phyloP scores from a whole-genome alignment of 1,140 invertebrate species.

The Ridgeia piscesae region DNA sequence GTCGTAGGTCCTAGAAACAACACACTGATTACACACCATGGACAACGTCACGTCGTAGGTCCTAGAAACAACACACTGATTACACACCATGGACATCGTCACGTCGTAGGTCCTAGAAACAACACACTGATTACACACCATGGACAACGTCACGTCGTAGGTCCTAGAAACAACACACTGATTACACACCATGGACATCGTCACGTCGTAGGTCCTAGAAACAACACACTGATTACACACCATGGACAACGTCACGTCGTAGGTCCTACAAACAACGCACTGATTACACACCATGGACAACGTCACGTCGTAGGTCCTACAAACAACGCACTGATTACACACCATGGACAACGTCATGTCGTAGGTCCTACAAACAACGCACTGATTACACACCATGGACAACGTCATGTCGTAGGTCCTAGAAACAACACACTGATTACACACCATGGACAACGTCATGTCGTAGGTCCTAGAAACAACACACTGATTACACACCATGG shows the following conservation, averaged over 20 bases:
- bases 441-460: constrained; percentile 33
- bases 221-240: not conserved
- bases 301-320: constrained; percentile 47
- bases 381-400: not conserved
- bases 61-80: constrained; percentile 29
- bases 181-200: constrained; percentile 28
- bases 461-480: constrained; percentile 44
- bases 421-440: not conserved
- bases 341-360: constrained; percentile 40
- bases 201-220: constrained; percentile 47
- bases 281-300: constrained; percentile 26
- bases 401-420: constrained; percentile 50
- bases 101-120: constrained; percentile 46
- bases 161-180: constrained; percentile 31
- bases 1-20: constrained; percentile 44
- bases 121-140: not conserved
- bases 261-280: constrained; percentile 35
- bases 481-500: not conserved
- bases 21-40: not conserved
- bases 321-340: not conserved
- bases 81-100: constrained; percentile 30
- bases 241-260: constrained; percentile 43
- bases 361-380: constrained; percentile 38
- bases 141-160: constrained; percentile 45
- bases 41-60: constrained; percentile 46